These are phyloP conservation scores for Brachymystax lenok DNA, from an alignment of 2,797 vertebrate genomes.

Conservation along the genomic window DNA sequence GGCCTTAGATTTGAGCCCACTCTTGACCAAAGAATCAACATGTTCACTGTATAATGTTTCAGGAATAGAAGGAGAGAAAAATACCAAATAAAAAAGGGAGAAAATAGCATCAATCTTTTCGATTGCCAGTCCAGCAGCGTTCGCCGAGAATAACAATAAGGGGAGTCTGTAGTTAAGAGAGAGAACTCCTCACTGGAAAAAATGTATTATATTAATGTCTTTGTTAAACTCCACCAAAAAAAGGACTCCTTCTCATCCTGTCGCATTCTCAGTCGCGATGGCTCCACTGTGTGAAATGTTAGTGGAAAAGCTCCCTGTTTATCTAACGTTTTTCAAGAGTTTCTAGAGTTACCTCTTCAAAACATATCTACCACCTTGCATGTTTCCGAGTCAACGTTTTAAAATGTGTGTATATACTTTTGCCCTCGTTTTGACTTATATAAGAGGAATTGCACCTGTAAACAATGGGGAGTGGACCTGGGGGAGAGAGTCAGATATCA, in stretches of 20 bases:
- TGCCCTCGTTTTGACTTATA: slow-evolving; percentile 50
- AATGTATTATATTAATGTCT: slow-evolving; percentile 60
- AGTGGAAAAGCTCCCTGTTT: slow-evolving; percentile 20
- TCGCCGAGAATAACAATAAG: slow-evolving; percentile 69
- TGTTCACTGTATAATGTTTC: slow-evolving; percentile 67
- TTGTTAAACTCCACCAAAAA: slow-evolving; percentile 54
- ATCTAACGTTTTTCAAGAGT: slow-evolving; percentile 32
- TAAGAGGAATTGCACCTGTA: slow-evolving; percentile 57
- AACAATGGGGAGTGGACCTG: slow-evolving; percentile 58
- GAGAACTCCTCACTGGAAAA: slow-evolving; percentile 48
- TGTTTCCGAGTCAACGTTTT: slow-evolving; percentile 45
- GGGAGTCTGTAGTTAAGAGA: slow-evolving; percentile 57
- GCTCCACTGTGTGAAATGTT: slow-evolving; percentile 36
- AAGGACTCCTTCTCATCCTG: slow-evolving; percentile 6
- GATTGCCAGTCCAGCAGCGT: slow-evolving; percentile 51
- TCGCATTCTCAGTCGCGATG: slow-evolving; percentile 45
- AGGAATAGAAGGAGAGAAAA: slow-evolving; percentile 59
- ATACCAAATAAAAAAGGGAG: slow-evolving; percentile 20
- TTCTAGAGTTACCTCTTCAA: slow-evolving; percentile 25
- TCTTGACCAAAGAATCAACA: slow-evolving; percentile 68
- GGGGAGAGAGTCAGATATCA: not conserved
- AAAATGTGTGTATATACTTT: slow-evolving; percentile 20
- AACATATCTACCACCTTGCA: not conserved
- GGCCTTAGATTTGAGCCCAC: slow-evolving; percentile 64
- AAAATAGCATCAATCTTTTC: slow-evolving; percentile 65